Percentiles rank a stretch among this genome's conserved stretches.
phyloP scores from a whole-genome alignment of 2,888 invertebrate species.

The Drosophila kanekoi region DNA sequence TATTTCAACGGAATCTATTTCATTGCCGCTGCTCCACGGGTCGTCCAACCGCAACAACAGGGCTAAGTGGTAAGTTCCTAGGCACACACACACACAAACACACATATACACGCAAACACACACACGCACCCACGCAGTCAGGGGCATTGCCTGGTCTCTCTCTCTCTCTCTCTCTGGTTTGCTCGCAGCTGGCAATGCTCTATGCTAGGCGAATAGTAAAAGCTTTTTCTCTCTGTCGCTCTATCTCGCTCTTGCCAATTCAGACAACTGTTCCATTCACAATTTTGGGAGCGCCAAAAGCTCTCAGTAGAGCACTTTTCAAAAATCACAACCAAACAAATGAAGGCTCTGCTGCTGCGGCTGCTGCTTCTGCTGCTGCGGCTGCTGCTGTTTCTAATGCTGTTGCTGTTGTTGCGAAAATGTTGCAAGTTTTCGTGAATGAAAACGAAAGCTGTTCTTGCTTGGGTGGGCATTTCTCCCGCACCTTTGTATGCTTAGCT shows the following conservation, averaged over 20 bases:
- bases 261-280: conserved; percentile 63
- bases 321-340: conserved; percentile 51
- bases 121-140: conserved; percentile 41
- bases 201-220: conserved; percentile 55
- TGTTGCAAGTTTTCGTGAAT: conserved; percentile 72
- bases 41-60: conserved; percentile 68
- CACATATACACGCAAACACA: conserved; percentile 2
- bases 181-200: conserved; percentile 59
- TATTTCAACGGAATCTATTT: conserved; percentile 35
- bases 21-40: conserved; percentile 50
- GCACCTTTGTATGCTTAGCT: conserved; percentile 56
- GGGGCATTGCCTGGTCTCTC: conserved; percentile 38
- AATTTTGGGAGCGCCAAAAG: conserved; percentile 70
- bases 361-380: conserved; percentile 8
- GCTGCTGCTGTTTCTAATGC: not conserved
- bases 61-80: conserved; percentile 84
- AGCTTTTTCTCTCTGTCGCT: conserved; percentile 48
- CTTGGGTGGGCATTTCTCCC: conserved; percentile 33
- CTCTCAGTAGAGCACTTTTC: conserved; percentile 54
- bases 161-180: not conserved
- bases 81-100: conserved; percentile 11
- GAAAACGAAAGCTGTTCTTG: conserved; percentile 65
- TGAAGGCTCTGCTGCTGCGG: conserved; percentile 3
- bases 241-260: conserved; percentile 4
- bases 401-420: conserved; percentile 37